Conservation (phyloP, 1,140 invertebrate species). For the Drosophila funebris region DNA sequence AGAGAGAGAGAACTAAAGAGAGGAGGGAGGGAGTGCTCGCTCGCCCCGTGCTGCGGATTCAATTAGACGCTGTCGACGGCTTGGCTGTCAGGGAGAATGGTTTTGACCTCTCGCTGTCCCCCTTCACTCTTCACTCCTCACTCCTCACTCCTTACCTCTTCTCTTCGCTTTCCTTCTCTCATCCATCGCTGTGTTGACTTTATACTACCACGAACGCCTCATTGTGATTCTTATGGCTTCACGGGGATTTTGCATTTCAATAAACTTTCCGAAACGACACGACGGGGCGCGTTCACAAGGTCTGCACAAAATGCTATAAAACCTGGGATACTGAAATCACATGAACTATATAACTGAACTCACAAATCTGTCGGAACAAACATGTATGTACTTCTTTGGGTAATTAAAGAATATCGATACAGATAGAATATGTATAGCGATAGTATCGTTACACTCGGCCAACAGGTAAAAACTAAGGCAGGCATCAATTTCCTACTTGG, state of each 20-base stretch:
- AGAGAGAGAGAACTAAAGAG: not conserved
- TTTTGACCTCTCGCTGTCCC: conserved; percentile 53
- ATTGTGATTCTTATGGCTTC: conserved; percentile 77
- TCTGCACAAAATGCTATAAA: conserved; percentile 13
- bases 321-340: conserved; percentile 9
- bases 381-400: not conserved
- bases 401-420: not conserved
- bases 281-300: conserved; percentile 33
- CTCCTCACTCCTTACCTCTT: not conserved
- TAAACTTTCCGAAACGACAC: conserved; percentile 41
- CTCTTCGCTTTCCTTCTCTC: not conserved
- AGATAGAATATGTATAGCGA: not conserved
- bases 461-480: no score
- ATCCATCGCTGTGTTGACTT: conserved; percentile 39
- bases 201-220: conserved; percentile 44
- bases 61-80: conserved; percentile 64
- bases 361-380: not conserved
- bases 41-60: conserved; percentile 51
- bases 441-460: no score
- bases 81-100: conserved; percentile 55
- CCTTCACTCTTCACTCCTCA: conserved; percentile 7
- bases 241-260: conserved; percentile 73
- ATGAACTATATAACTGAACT: conserved; percentile 5
- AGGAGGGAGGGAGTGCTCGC: conserved; percentile 18
- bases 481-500: no score